These are phyloP conservation scores for Nesogale talazaci DNA, from an alignment of 2,113 vertebrate genomes.

Conservation along the genomic window DNA sequence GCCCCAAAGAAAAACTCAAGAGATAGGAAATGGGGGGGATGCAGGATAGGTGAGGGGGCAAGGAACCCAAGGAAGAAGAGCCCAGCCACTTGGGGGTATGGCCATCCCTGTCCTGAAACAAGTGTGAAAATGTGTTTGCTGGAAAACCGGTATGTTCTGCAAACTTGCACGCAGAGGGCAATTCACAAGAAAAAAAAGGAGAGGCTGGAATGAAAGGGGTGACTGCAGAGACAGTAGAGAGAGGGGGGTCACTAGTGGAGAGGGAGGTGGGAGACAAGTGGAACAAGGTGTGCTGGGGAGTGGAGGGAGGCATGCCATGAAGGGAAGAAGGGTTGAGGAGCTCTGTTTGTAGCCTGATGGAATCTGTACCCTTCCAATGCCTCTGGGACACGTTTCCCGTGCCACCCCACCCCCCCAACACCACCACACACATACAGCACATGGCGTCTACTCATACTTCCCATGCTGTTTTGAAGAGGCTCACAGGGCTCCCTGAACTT, in stretches of 20 bases:
- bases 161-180: neutral
- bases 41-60: too few relatives aligned
- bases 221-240: neutral
- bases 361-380: neutral
- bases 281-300: neutral
- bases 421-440: too few relatives aligned
- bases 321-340: neutral
- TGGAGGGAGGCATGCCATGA: neutral
- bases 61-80: too few relatives aligned
- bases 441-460: slow-evolving; percentile 65
- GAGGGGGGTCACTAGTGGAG: accelerated
- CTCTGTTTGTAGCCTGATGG: neutral
- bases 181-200: neutral
- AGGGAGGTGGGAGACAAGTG: neutral
- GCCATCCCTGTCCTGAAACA: neutral
- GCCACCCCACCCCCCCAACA: too few relatives aligned
- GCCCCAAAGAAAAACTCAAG: too few relatives aligned
- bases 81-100: too few relatives aligned
- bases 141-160: neutral
- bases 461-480: slow-evolving; percentile 69
- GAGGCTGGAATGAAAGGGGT: neutral
- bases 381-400: too few relatives aligned
- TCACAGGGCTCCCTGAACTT: slow-evolving; percentile 77
- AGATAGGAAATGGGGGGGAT: neutral
- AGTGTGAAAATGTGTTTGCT: neutral